Evolutionary conservation across 2,113 vertebrate genomes (phyloP).

Genomic region (Plotosus lineatus): DNA sequence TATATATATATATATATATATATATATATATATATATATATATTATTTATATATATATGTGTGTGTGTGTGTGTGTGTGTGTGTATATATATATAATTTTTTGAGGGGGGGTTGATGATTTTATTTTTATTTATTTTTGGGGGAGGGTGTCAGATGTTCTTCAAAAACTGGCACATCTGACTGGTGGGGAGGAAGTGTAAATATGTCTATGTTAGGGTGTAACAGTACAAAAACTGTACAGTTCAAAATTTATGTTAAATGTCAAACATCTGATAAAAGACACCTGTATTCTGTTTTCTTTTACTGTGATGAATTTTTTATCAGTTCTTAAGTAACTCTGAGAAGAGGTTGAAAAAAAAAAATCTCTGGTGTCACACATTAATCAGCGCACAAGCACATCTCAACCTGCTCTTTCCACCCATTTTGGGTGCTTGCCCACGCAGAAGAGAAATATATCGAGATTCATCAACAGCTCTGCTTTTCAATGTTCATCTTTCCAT

Average conservation of each 20-base stretch:
- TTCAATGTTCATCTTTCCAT: slow-evolving; percentile 6
- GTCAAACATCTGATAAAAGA: not conserved
- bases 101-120: not conserved
- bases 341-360: not conserved
- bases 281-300: not conserved
- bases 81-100: too few relatives aligned
- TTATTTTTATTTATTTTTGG: too few relatives aligned
- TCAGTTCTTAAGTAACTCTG: not conserved
- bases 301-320: not conserved
- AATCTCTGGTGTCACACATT: not conserved
- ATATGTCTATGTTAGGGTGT: not conserved
- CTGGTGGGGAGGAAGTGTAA: too few relatives aligned
- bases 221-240: not conserved
- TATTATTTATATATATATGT: too few relatives aligned
- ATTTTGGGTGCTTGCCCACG: slow-evolving; percentile 35
- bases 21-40: too few relatives aligned
- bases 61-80: too few relatives aligned
- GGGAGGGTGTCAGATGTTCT: not conserved
- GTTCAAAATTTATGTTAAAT: not conserved
- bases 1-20: too few relatives aligned
- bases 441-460: slow-evolving; percentile 7
- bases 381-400: slow-evolving; percentile 34
- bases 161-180: not conserved
- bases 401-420: slow-evolving; percentile 14
- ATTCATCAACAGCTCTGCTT: slow-evolving; percentile 10